These are phyloP conservation scores for Lissocephala sabroskyi DNA, from an alignment of 2,888 invertebrate genomes.

Conservation along the genomic window DNA sequence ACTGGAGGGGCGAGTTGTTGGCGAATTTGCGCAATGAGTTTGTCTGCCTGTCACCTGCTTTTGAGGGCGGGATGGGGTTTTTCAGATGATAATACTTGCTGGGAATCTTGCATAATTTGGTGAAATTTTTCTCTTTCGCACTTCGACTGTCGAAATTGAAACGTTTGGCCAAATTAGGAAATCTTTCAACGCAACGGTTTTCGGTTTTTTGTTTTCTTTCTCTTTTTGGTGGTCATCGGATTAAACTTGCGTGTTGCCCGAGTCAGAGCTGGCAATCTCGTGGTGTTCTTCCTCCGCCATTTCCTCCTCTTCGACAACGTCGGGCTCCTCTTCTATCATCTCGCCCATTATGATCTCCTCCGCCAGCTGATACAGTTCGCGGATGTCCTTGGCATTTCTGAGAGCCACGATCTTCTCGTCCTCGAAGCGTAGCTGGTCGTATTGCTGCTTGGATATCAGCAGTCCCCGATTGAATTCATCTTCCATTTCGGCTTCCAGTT, in stretches of 20 bases:
- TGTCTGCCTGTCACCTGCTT: no score
- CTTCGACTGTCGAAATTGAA: conserved; percentile 6
- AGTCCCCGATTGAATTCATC: conserved; percentile 71
- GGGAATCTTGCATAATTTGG: conserved; percentile 10
- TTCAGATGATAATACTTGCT: conserved; percentile 9
- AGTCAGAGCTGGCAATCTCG: conserved; percentile 1
- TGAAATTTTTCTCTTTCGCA: conserved; percentile 9
- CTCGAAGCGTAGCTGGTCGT: conserved; percentile 75
- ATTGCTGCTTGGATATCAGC: conserved; percentile 74
- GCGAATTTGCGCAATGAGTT: no score
- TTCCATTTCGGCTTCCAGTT: conserved; percentile 60
- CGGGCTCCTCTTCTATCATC: conserved; percentile 28
- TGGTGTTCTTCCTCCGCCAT: conserved; percentile 24
- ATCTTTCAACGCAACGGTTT: conserved; percentile 5
- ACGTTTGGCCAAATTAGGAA: conserved; percentile 21
- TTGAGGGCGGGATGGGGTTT: no score
- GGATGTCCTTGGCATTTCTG: conserved; percentile 74
- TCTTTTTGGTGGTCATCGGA: background rate
- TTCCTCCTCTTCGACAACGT: conserved; percentile 27
- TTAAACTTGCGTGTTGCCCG: background rate
- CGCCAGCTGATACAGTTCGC: conserved; percentile 76
- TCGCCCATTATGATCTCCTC: conserved; percentile 76
- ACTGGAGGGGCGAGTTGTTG: no score
- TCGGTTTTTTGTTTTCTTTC: background rate
- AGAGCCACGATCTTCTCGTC: conserved; percentile 74